Evolutionary conservation across 2,888 invertebrate genomes (phyloP), one percentile per base, ranked within the genome.

Genomic region (Drosophila mimica): DNA sequence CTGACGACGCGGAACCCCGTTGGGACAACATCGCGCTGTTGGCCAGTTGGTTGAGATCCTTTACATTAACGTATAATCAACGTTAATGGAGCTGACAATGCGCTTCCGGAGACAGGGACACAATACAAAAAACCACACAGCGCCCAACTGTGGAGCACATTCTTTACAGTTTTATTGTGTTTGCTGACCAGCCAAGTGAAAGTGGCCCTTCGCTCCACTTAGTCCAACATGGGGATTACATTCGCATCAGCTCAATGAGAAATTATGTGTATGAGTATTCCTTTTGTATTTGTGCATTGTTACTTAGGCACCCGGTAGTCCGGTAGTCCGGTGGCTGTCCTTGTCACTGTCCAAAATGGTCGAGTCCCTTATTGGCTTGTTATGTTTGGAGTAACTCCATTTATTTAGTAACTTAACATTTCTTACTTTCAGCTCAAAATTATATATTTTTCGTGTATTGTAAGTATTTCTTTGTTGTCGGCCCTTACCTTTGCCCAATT

Each of bases 51-150:
- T 17, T 57, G 56, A 70, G 80, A 65, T 76, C 68, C 57, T 56
- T 74, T 70, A 74, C 85, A 85, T 89, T 84, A 85, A 80, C 82
- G 86, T 79, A 85, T 88, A 89, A 87, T 89, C 88, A 87, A 88
- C 90, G 88, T 86, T 86, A 87, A 87, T 86, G 86, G 83, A 79
- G 76, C 84, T 79, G 84, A 87, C 84, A 87, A 84, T 83, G 84
- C 80, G 82, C 84, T 82, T 74, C 77, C 83, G 78, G 57, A 81
- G 81, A 81, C 63, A 64, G 51, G 53, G 59, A 73, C 56, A 69
- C 81, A 72, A 73, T 69, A 61, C 77, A 69, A 61, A 70, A 66
- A 64, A 34, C 65, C 54, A 54, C 38, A 60, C 56, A 52, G 57
- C 59, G 34, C 40, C 48, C 48, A 48, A 36, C 53, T 34, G 17